Percentiles rank a stretch among this genome's conserved stretches.
phyloP scores from a whole-genome alignment of 2,888 invertebrate genomes.

The Drosophila lutescens region DNA sequence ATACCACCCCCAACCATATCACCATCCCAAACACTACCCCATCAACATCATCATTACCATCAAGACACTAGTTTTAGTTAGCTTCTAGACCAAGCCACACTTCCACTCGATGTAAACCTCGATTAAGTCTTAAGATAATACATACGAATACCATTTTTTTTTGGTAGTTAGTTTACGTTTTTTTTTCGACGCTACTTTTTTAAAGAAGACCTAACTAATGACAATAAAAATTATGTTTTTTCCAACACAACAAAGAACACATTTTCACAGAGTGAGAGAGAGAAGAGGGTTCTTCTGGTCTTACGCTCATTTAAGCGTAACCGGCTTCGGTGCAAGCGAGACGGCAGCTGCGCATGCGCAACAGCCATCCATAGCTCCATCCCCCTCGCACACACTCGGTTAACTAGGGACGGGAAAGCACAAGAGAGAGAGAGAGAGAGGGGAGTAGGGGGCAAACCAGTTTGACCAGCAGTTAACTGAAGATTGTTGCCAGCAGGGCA shows the following conservation, averaged over 20 bases:
- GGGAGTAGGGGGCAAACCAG: slow-evolving; percentile 53
- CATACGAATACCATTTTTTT: slow-evolving; percentile 14
- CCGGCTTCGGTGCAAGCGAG: slow-evolving; percentile 53
- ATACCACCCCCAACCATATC: neutral
- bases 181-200: slow-evolving; percentile 18
- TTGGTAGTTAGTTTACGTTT: slow-evolving; percentile 12
- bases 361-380: slow-evolving; percentile 26
- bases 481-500: slow-evolving; percentile 47
- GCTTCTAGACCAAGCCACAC: slow-evolving; percentile 8
- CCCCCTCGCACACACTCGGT: slow-evolving; percentile 13
- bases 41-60: slow-evolving; percentile 2
- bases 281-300: slow-evolving; percentile 62
- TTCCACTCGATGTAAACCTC: slow-evolving; percentile 3
- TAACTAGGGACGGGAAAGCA: neutral
- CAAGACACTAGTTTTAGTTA: slow-evolving; percentile 21
- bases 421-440: neutral
- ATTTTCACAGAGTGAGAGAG: slow-evolving; percentile 23
- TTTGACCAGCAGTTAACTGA: slow-evolving; percentile 62
- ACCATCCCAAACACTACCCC: slow-evolving; percentile 4
- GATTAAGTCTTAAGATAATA: slow-evolving; percentile 6
- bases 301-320: slow-evolving; percentile 78
- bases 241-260: slow-evolving; percentile 35
- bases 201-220: slow-evolving; percentile 10
- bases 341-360: slow-evolving; percentile 58
- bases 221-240: slow-evolving; percentile 40